Percentiles rank a stretch among this genome's conserved stretches.
phyloP scores from a whole-genome alignment of 1,140 invertebrate species.

The Drosophila tropicalis region DNA sequence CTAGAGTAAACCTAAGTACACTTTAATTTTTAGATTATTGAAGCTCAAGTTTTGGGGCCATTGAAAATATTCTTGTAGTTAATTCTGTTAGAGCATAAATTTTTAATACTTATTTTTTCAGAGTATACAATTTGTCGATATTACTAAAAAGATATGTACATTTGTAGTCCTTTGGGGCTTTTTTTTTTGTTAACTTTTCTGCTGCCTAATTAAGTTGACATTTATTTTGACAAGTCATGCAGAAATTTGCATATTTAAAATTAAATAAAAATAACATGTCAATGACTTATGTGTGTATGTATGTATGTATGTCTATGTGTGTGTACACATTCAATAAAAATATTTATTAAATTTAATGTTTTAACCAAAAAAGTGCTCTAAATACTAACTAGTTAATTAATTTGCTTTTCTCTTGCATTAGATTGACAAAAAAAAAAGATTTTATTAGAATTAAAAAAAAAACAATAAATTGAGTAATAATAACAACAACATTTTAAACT shows the following conservation, averaged over 20 bases:
- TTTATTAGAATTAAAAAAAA: no score
- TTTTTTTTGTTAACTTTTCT: constrained; percentile 25
- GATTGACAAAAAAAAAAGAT: not conserved
- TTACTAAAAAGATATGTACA: not conserved
- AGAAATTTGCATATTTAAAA: constrained; percentile 21
- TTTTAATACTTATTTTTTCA: not conserved
- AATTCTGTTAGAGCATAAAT: no score
- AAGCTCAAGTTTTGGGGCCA: no score
- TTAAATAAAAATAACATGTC: constrained; percentile 11
- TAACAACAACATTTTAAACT: no score
- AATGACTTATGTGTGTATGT: not conserved
- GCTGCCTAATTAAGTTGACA: constrained; percentile 35
- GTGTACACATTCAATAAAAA: not conserved
- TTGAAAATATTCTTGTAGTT: no score
- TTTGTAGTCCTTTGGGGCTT: not conserved
- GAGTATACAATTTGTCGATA: not conserved
- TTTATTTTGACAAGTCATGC: constrained; percentile 22
- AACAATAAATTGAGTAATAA: no score
- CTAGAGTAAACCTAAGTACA: no score
- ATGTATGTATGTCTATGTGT: not conserved
- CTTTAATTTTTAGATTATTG: no score
- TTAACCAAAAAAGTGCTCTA: not conserved
- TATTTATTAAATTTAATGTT: constrained; percentile 2
- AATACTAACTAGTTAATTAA: not conserved
- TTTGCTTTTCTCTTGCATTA: not conserved